Conservation (phyloP, 2,113 vertebrate species). For the Protobothrops mucrosquamatus region DNA sequence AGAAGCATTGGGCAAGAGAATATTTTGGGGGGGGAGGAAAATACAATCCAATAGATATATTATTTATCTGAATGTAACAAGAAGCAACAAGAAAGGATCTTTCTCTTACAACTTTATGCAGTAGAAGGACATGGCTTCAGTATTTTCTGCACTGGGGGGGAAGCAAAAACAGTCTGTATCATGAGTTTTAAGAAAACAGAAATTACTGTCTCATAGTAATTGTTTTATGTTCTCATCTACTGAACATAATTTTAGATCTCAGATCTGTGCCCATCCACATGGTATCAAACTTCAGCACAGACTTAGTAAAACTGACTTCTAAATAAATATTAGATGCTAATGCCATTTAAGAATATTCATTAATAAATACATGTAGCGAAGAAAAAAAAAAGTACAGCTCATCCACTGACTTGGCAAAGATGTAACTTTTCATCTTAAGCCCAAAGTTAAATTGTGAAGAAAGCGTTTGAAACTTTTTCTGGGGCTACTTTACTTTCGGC, state of each 20-base stretch:
- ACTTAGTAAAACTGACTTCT: neutral
- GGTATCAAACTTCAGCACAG: neutral
- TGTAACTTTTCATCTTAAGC: neutral
- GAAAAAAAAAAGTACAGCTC: neutral
- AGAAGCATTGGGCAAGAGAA: neutral
- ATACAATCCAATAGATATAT: neutral
- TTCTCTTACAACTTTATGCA: neutral
- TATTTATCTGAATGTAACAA: neutral
- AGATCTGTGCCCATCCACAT: neutral
- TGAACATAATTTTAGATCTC: neutral
- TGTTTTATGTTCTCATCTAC: neutral
- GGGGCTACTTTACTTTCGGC: neutral
- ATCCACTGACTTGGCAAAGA: neutral
- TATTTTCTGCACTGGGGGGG: neutral
- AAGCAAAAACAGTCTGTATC: neutral
- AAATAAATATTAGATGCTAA: too few relatives aligned
- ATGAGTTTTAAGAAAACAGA: neutral
- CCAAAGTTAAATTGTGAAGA: conserved; percentile 9
- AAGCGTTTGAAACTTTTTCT: neutral
- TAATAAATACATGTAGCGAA: neutral
- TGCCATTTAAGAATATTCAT: neutral
- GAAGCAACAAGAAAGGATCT: neutral
- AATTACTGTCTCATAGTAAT: neutral
- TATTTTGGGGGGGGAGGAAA: neutral
- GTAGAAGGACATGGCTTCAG: neutral